Evolutionary conservation across 2,113 vertebrate species (phyloP).

Genomic region (Tamias sibiricus): DNA sequence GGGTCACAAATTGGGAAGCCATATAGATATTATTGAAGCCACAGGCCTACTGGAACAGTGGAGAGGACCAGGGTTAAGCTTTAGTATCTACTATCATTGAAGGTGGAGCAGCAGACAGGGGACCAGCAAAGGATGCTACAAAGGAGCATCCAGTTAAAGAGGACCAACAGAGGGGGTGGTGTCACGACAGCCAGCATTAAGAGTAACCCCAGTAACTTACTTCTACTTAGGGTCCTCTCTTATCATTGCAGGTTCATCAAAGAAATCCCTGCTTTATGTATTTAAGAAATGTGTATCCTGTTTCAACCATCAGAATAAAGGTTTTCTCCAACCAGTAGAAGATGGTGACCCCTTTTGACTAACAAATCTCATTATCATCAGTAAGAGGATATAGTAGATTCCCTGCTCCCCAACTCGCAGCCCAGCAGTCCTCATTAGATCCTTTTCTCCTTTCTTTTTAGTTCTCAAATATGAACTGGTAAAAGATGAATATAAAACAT

Average conservation of each 20-base stretch:
- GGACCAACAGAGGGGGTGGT: rapidly evolving
- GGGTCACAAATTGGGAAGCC: neutral
- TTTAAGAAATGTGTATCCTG: neutral
- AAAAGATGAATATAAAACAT: slow-evolving; percentile 23
- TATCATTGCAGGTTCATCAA: neutral
- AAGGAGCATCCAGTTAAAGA: neutral
- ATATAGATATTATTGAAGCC: neutral
- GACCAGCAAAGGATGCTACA: neutral
- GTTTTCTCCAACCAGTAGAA: neutral
- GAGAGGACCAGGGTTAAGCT: neutral
- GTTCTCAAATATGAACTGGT: neutral
- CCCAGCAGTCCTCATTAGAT: neutral
- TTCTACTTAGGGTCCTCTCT: neutral
- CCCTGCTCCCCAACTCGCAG: neutral
- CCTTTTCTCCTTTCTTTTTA: slow-evolving; percentile 8
- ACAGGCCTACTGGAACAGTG: neutral
- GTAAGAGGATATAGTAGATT: neutral
- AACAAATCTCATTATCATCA: neutral
- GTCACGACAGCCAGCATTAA: neutral
- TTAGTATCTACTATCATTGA: neutral
- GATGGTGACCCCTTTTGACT: neutral
- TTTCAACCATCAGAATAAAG: neutral
- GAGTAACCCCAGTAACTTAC: neutral
- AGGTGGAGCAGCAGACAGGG: neutral
- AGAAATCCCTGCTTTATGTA: neutral